These are phyloP conservation scores for Brevimyrus niger DNA, from an alignment of 2,113 vertebrate species.

Conservation along the genomic window DNA sequence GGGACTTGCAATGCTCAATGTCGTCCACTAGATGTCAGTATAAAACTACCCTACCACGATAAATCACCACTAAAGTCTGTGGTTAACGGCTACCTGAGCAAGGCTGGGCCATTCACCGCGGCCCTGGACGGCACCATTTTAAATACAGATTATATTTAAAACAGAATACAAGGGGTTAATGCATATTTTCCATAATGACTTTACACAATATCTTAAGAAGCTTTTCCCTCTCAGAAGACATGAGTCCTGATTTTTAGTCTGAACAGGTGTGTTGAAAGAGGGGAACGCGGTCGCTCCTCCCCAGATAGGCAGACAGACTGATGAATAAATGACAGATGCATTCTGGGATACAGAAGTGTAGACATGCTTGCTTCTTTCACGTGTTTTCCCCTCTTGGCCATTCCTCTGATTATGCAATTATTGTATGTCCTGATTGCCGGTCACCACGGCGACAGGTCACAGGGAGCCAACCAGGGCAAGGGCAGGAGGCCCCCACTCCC, in stretches of 20 bases:
- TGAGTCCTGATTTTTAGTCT: background rate
- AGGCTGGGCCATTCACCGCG: background rate
- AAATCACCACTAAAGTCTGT: background rate
- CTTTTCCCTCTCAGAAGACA: background rate
- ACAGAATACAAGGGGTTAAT: background rate
- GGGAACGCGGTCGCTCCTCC: background rate
- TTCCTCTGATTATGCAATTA: background rate
- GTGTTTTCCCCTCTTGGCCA: background rate
- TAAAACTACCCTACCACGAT: background rate
- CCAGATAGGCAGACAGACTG: background rate
- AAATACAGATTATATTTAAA: background rate
- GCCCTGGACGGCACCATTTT: background rate
- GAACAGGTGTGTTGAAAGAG: background rate
- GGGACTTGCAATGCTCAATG: background rate
- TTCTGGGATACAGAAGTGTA: no score
- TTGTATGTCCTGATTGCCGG: background rate
- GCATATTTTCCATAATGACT: background rate
- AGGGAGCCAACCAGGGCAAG: background rate
- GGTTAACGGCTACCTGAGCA: background rate
- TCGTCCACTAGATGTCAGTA: background rate
- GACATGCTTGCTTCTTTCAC: background rate
- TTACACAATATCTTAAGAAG: background rate
- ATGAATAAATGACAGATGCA: background rate
- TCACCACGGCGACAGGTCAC: background rate
- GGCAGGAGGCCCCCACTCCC: background rate